Conservation (phyloP, 2,797 vertebrate genomes). For the Tenualosa ilisha region DNA sequence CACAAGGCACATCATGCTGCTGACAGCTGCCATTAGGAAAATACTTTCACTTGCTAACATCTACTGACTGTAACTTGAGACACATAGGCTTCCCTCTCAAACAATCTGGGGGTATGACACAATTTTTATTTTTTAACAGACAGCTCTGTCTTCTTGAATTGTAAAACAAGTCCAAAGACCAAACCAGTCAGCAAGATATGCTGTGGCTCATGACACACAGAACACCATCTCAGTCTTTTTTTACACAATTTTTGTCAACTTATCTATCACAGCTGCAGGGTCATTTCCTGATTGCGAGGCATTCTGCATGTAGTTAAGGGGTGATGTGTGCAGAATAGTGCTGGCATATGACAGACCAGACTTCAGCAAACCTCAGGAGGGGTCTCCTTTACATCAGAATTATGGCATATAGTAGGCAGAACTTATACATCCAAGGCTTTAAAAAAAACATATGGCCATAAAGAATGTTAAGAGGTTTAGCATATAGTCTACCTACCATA, state of each 20-base stretch:
- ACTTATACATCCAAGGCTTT: too few relatives aligned
- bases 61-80: neutral
- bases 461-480: too few relatives aligned
- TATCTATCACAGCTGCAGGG: neutral
- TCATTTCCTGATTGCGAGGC: neutral
- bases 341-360: neutral
- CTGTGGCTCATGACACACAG: neutral
- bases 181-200: neutral
- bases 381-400: neutral
- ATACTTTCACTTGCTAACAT: neutral
- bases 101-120: neutral
- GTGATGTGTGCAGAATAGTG: neutral
- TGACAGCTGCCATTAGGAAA: neutral
- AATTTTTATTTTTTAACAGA: neutral
- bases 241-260: neutral
- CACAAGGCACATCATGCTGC: neutral
- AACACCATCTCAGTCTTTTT: neutral
- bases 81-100: neutral
- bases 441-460: too few relatives aligned
- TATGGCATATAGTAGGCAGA: neutral
- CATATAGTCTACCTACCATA: too few relatives aligned
- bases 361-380: too few relatives aligned
- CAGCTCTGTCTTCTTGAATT: neutral
- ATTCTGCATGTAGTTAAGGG: neutral
- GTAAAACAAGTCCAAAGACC: neutral